Conservation (phyloP, 2,113 vertebrate genomes). For the Buteo buteo region DNA sequence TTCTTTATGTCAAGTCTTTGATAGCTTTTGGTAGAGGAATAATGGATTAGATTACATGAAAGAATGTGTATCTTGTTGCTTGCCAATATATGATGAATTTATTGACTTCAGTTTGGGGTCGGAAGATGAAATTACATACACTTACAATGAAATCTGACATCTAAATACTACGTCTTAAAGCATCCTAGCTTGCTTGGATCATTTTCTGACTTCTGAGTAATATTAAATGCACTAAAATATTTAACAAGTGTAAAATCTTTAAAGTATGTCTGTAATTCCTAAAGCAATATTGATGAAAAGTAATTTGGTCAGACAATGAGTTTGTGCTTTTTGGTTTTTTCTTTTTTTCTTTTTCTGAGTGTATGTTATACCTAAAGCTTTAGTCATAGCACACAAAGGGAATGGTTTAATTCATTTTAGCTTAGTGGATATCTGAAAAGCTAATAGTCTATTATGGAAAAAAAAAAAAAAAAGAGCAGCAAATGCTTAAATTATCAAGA, state of each 20-base stretch:
- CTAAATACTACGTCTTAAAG: not conserved
- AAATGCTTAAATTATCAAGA: not conserved
- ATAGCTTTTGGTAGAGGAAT: not conserved
- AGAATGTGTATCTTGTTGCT: not conserved
- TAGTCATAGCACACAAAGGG: not conserved
- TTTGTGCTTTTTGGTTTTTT: not conserved
- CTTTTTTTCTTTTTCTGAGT: not conserved
- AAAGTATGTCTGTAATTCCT: slow-evolving; percentile 30
- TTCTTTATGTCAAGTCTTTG: not conserved
- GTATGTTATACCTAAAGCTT: not conserved
- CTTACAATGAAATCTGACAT: not conserved
- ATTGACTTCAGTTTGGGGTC: slow-evolving; percentile 3
- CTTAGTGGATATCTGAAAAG: not conserved
- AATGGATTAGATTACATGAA: not conserved
- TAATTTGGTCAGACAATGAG: not conserved
- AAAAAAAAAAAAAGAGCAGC: not conserved
- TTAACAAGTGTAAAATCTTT: slow-evolving; percentile 59
- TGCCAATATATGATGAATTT: not conserved
- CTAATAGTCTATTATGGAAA: not conserved
- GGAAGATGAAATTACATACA: slow-evolving; percentile 35
- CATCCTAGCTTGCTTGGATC: not conserved
- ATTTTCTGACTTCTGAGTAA: not conserved
- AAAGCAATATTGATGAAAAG: slow-evolving; percentile 42
- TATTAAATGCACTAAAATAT: slow-evolving; percentile 57
- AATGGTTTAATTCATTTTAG: slow-evolving; percentile 18